A percentile compares a stretch with the other conserved stretches of the same genome.
phyloP scores from a whole-genome alignment of 2,888 invertebrate species.

The Pharmacophagus antenor region DNA sequence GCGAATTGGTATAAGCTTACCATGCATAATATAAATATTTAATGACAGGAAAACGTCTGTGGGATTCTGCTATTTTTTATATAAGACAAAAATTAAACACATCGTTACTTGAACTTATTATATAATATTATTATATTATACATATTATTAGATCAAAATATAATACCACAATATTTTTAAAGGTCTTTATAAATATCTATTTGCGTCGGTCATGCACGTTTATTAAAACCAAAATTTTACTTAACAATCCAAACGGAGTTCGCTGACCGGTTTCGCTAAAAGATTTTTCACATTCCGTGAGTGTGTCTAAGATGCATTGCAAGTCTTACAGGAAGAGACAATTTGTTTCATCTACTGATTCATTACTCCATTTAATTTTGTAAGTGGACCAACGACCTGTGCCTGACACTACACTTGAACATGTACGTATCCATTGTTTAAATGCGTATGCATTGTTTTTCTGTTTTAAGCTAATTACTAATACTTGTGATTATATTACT shows the following conservation, averaged over 20 bases:
- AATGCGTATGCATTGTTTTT: not conserved
- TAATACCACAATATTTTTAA: too few relatives aligned
- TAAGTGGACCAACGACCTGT: constrained; percentile 27
- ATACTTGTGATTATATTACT: not conserved
- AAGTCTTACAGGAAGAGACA: constrained; percentile 23
- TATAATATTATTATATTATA: too few relatives aligned
- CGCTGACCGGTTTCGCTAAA: not conserved
- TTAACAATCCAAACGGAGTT: not conserved
- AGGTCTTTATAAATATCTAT: too few relatives aligned
- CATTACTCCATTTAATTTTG: constrained; percentile 25
- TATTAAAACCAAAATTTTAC: not conserved
- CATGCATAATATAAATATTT: too few relatives aligned
- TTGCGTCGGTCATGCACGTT: not conserved
- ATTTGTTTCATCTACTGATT: constrained; percentile 26
- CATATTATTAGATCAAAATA: too few relatives aligned
- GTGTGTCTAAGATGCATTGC: constrained; percentile 18
- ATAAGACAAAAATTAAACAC: too few relatives aligned
- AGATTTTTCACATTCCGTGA: not conserved
- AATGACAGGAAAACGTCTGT: too few relatives aligned
- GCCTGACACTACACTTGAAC: constrained; percentile 10
- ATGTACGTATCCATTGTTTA: constrained; percentile 23
- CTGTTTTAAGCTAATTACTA: not conserved
- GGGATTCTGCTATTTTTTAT: too few relatives aligned
- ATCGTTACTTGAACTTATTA: too few relatives aligned
- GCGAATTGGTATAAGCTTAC: too few relatives aligned